These are phyloP conservation scores for Alaudala cheleensis DNA, from an alignment of 2,113 vertebrate genomes.

Conservation along the genomic window DNA sequence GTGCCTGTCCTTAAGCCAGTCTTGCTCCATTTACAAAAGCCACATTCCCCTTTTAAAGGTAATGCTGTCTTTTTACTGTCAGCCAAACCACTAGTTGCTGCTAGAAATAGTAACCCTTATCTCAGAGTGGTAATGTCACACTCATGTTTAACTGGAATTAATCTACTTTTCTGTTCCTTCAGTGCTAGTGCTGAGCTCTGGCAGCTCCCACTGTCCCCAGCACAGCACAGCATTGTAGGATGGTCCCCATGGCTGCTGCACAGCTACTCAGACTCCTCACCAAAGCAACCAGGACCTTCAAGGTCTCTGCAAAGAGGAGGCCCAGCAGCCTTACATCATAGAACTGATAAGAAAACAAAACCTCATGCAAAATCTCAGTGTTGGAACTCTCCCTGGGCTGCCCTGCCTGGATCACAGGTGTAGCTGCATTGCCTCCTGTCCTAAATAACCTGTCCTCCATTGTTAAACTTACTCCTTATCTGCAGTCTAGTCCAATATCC, in stretches of 20 bases:
- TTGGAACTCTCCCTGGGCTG: neutral
- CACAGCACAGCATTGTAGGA: neutral
- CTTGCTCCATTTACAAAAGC: neutral
- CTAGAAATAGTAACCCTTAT: neutral
- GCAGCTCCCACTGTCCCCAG: neutral
- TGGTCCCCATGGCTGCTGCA: neutral
- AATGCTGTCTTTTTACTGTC: neutral
- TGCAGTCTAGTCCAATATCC: neutral
- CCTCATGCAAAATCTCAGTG: neutral
- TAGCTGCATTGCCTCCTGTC: neutral
- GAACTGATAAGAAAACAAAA: neutral
- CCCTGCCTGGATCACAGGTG: accelerated
- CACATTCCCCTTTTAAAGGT: neutral
- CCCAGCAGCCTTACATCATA: neutral
- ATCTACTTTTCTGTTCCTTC: neutral
- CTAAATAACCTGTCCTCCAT: neutral
- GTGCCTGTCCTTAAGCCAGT: neutral
- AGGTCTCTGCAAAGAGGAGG: neutral
- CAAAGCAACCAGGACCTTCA: neutral
- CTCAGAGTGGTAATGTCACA: neutral
- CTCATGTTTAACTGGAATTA: neutral
- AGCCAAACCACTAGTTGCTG: neutral
- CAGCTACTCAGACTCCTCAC: neutral
- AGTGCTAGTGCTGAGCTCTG: neutral
- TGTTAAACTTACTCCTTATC: neutral